A percentile compares a stretch with the other conserved stretches of the same genome.
Evolutionary conservation across 2,113 vertebrate species (phyloP).

Genomic region (Pogonocichla stellata): DNA sequence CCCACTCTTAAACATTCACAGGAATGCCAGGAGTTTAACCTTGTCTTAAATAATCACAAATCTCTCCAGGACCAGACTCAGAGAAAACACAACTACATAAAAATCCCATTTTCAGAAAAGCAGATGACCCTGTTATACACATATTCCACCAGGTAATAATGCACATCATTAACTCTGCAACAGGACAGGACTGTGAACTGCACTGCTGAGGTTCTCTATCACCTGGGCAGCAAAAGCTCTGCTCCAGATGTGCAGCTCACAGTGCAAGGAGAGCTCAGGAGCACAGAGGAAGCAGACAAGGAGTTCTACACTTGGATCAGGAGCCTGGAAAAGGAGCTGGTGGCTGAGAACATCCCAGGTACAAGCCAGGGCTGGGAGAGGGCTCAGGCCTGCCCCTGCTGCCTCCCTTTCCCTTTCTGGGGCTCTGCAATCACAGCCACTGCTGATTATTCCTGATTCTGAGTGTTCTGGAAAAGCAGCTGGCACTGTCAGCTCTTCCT

Average conservation of each 20-base stretch:
- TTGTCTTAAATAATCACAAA: neutral
- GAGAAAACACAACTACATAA: neutral
- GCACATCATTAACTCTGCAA: neutral
- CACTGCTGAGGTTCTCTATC: constrained; percentile 85
- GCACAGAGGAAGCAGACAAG: constrained; percentile 76
- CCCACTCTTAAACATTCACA: neutral
- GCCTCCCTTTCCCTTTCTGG: neutral
- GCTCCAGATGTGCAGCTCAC: constrained; percentile 78
- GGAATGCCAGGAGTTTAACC: neutral
- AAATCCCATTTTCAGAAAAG: neutral
- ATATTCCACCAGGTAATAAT: neutral
- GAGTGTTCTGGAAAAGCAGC: neutral
- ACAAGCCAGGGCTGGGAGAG: neutral
- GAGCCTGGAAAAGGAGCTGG: constrained; percentile 63
- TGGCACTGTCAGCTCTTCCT: neutral
- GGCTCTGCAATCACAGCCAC: neutral
- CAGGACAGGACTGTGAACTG: constrained; percentile 71
- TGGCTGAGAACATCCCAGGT: constrained; percentile 86
- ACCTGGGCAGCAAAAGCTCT: constrained; percentile 5
- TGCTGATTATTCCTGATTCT: neutral
- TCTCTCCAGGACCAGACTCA: accelerated
- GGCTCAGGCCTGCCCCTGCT: neutral
- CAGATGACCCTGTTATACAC: neutral
- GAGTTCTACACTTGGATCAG: constrained; percentile 80
- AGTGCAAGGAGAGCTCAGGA: constrained; percentile 71